A percentile compares a stretch with the other conserved stretches of the same genome.
phyloP scores from a whole-genome alignment of 2,113 vertebrate genomes.

The Lagopus leucura region DNA sequence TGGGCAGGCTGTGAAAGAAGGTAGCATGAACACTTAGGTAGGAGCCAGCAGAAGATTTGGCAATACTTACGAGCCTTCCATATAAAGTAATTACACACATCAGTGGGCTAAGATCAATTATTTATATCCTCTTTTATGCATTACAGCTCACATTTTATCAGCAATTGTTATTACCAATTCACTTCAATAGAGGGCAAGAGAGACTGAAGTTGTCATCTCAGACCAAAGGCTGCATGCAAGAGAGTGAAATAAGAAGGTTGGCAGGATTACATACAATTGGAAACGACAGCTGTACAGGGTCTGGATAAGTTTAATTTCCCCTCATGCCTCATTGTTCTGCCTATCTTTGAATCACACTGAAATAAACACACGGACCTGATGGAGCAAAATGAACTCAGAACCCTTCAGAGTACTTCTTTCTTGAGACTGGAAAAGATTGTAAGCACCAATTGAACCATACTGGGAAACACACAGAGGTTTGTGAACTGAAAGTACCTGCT shows the following conservation, averaged over 20 bases:
- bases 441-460: not conserved
- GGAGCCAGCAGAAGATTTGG: constrained; percentile 32
- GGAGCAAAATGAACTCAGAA: not conserved
- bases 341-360: not conserved
- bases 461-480: not conserved
- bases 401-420: not conserved
- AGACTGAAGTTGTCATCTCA: constrained; percentile 68
- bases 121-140: constrained; percentile 50
- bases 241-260: constrained; percentile 41
- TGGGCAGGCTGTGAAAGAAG: not conserved
- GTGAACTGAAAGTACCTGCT: not conserved
- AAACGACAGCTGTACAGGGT: constrained; percentile 23
- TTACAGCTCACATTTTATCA: constrained; percentile 40
- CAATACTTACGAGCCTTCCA: constrained; percentile 19
- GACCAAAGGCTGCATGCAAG: constrained; percentile 5
- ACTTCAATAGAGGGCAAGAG: constrained; percentile 78
- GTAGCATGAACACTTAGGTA: not conserved
- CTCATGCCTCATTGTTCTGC: constrained; percentile 5
- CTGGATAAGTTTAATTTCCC: constrained; percentile 49
- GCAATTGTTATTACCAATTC: constrained; percentile 68
- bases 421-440: not conserved
- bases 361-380: not conserved
- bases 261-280: constrained; percentile 16
- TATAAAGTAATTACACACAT: constrained; percentile 58
- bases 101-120: constrained; percentile 62